These are phyloP conservation scores for Pectinophora gossypiella DNA, from an alignment of 1,140 invertebrate species.

Conservation along the genomic window DNA sequence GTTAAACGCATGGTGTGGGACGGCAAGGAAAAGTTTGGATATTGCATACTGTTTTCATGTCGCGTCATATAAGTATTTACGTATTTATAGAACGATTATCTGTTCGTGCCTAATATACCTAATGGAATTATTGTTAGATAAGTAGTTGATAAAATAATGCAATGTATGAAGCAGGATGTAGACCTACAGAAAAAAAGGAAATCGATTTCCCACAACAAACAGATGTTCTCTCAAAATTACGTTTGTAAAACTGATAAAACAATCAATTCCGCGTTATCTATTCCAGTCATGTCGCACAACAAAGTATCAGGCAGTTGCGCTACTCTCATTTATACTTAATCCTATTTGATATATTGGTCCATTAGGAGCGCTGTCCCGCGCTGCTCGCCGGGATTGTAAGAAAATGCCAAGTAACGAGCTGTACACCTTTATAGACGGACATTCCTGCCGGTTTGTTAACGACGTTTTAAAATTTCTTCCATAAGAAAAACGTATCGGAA, in stretches of 20 bases:
- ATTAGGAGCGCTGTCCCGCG: conserved; percentile 54
- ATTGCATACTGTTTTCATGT: too few species aligned
- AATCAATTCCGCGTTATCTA: conserved; percentile 39
- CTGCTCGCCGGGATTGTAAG: conserved; percentile 49
- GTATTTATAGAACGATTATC: too few species aligned
- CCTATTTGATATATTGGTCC: conserved; percentile 66
- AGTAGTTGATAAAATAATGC: too few species aligned
- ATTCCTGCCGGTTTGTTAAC: conserved; percentile 7
- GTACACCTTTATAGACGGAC: conserved; percentile 44
- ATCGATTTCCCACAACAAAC: too few species aligned
- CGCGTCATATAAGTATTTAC: too few species aligned
- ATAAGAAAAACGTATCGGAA: conserved; percentile 6
- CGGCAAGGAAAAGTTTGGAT: too few species aligned
- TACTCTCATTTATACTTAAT: conserved; percentile 64
- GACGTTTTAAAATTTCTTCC: not conserved
- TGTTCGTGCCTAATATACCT: too few species aligned
- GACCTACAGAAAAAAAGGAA: too few species aligned
- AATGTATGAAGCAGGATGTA: too few species aligned
- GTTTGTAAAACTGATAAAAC: conserved; percentile 14
- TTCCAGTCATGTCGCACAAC: conserved; percentile 52
- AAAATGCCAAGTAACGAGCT: conserved; percentile 50
- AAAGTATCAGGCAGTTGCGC: conserved; percentile 50
- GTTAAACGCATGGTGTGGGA: too few species aligned
- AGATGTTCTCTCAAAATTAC: not conserved
- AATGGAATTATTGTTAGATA: too few species aligned